phyloP scores from a whole-genome alignment of 2,888 invertebrate genomes.

The Cheilosia vernalis region DNA sequence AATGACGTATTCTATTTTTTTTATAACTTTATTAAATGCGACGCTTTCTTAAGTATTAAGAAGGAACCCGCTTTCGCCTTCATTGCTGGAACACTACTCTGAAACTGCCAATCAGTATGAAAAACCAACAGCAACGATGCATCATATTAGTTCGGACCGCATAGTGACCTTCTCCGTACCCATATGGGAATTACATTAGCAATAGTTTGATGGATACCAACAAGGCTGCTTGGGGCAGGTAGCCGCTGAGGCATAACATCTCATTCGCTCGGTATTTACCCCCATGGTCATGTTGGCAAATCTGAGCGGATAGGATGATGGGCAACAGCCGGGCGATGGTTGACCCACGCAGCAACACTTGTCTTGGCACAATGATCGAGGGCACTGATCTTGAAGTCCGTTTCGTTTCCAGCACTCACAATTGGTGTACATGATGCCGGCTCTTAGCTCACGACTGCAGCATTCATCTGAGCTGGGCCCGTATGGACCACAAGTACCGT shows the following conservation, averaged over 20 bases:
- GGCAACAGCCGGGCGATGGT: conserved; percentile 83
- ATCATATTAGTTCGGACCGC: too few relatives aligned
- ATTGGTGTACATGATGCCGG: conserved; percentile 84
- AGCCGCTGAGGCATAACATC: conserved; percentile 77
- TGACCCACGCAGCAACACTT: conserved; percentile 83
- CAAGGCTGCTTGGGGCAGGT: conserved; percentile 46
- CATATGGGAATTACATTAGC: neutral
- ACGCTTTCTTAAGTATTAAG: too few relatives aligned
- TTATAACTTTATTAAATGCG: too few relatives aligned
- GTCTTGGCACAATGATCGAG: conserved; percentile 84
- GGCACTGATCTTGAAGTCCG: conserved; percentile 86
- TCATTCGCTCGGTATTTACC: conserved; percentile 79
- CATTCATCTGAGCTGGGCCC: conserved; percentile 78
- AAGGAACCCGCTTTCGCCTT: too few relatives aligned
- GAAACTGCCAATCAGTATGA: too few relatives aligned
- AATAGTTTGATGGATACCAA: conserved; percentile 1
- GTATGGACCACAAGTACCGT: conserved; percentile 78
- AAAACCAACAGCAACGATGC: too few relatives aligned
- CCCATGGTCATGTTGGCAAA: conserved; percentile 81
- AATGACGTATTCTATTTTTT: too few relatives aligned
- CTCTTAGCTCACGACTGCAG: conserved; percentile 85
- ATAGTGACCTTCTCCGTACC: too few relatives aligned
- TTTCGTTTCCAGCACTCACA: conserved; percentile 86
- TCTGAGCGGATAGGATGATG: conserved; percentile 80
- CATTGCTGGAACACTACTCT: too few relatives aligned